These are phyloP conservation scores for Astropecten irregularis DNA, from an alignment of 53 echinoderm and acorn worm species.

Conservation along the genomic window DNA sequence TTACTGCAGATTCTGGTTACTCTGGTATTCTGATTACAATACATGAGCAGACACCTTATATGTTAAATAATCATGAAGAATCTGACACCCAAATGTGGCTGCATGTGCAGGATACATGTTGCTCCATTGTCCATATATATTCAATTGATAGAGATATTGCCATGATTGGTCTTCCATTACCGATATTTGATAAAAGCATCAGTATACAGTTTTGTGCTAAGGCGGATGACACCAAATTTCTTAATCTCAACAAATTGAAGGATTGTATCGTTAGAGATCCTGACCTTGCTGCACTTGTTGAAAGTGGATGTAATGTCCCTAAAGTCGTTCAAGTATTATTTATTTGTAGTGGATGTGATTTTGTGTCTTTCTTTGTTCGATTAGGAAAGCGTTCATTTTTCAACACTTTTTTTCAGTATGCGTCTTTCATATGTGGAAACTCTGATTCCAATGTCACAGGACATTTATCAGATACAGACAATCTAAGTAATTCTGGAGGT, in stretches of 20 bases:
- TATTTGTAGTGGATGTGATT: no score
- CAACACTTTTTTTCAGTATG: no score
- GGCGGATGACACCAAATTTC: slow-evolving; percentile 23
- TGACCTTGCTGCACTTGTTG: slow-evolving; percentile 27
- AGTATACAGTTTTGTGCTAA: slow-evolving; percentile 58
- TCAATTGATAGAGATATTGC: slow-evolving; percentile 71
- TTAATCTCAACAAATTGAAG: slow-evolving; percentile 21
- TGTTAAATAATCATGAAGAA: slow-evolving; percentile 63
- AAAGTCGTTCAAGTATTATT: slow-evolving; percentile 63
- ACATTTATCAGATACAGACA: slow-evolving; percentile 7
- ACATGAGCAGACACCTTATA: not conserved
- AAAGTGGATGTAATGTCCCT: not conserved
- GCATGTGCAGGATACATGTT: slow-evolving; percentile 55
- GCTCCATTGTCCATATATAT: slow-evolving; percentile 49
- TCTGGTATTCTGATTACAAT: not conserved
- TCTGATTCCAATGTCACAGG: slow-evolving; percentile 9
- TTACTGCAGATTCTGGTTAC: not conserved
- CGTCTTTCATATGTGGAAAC: slow-evolving; percentile 56
- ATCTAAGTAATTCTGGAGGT: slow-evolving; percentile 24
- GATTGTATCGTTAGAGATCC: slow-evolving; percentile 21
- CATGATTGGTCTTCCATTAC: slow-evolving; percentile 65
- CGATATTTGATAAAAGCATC: slow-evolving; percentile 5
- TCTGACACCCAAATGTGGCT: slow-evolving; percentile 66
- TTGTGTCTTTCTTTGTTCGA: slow-evolving; percentile 73
- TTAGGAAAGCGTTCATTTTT: no score